phyloP scores from a whole-genome alignment of 2,888 invertebrate species.

The Cataglyphis livida region DNA sequence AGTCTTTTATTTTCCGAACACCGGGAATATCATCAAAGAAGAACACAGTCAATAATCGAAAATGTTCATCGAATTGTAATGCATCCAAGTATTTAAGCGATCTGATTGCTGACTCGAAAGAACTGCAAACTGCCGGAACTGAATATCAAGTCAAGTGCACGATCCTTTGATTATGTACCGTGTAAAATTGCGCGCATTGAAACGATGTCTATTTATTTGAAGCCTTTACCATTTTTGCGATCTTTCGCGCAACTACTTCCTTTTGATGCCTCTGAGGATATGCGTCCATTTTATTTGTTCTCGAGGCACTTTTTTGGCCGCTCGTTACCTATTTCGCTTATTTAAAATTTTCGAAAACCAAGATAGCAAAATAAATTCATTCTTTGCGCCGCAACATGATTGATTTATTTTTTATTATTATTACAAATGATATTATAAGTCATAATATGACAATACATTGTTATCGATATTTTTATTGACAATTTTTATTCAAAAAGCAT shows the following conservation, averaged over 20 bases:
- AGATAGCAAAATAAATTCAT: slow-evolving; percentile 19
- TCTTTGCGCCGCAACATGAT: neutral
- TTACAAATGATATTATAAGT: neutral
- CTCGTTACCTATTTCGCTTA: neutral
- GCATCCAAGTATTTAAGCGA: neutral
- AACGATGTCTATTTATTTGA: slow-evolving; percentile 21
- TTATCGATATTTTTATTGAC: neutral
- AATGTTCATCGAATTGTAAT: neutral
- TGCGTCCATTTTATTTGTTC: neutral
- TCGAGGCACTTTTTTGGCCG: neutral
- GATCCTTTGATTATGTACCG: slow-evolving; percentile 12
- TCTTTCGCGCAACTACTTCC: neutral
- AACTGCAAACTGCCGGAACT: neutral
- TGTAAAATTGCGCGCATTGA: slow-evolving; percentile 5
- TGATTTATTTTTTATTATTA: slow-evolving; percentile 7
- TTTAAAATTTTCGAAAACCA: neutral
- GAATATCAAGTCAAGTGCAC: neutral
- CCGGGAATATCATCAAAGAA: neutral
- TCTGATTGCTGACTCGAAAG: neutral
- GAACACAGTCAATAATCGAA: neutral
- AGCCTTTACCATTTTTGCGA: slow-evolving; percentile 5
- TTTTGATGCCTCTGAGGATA: neutral
- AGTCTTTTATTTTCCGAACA: neutral
- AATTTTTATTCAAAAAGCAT: neutral
- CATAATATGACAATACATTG: neutral